Percentiles rank a stretch among this genome's conserved stretches.
phyloP scores from a whole-genome alignment of 2,888 invertebrate species.

The Sphecodes monilicornis region DNA sequence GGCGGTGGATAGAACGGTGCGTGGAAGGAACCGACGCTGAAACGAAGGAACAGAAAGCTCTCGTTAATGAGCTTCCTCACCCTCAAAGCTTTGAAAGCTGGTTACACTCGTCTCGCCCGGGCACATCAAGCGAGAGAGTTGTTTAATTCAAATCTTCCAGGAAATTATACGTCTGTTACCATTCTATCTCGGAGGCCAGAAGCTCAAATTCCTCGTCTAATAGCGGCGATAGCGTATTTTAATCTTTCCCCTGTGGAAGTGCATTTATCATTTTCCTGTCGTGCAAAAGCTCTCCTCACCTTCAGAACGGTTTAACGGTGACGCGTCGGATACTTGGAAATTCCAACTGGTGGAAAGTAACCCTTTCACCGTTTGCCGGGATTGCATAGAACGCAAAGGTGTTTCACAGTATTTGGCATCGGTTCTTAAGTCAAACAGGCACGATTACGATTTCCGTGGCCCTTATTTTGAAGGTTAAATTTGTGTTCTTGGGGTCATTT shows the following conservation, averaged over 20 bases:
- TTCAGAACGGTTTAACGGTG: slow-evolving; percentile 53
- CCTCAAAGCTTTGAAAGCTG: slow-evolving; percentile 81
- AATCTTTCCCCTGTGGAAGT: slow-evolving; percentile 74
- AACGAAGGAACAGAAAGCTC: slow-evolving; percentile 80
- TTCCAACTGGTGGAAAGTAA: slow-evolving; percentile 22
- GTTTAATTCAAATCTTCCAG: slow-evolving; percentile 81
- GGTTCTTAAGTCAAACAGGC: neutral
- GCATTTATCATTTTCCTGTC: slow-evolving; percentile 73
- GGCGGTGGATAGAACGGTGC: slow-evolving; percentile 63
- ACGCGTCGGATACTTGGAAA: slow-evolving; percentile 30
- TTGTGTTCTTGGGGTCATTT: too few species aligned
- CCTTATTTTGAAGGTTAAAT: too few species aligned
- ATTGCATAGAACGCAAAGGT: neutral
- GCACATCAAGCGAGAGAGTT: slow-evolving; percentile 69
- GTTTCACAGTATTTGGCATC: neutral
- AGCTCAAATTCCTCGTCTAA: slow-evolving; percentile 74
- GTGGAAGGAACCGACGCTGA: slow-evolving; percentile 66
- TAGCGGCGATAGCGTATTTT: slow-evolving; percentile 79
- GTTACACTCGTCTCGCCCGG: slow-evolving; percentile 79
- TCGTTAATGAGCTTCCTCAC: slow-evolving; percentile 84
- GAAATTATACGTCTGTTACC: slow-evolving; percentile 83
- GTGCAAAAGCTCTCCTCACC: slow-evolving; percentile 62
- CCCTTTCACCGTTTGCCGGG: slow-evolving; percentile 2
- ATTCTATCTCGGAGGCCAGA: slow-evolving; percentile 68
- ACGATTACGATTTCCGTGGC: too few species aligned